Base-by-base conservation (phyloP, 2,113 vertebrate species). In the Carassius carassius region DNA sequence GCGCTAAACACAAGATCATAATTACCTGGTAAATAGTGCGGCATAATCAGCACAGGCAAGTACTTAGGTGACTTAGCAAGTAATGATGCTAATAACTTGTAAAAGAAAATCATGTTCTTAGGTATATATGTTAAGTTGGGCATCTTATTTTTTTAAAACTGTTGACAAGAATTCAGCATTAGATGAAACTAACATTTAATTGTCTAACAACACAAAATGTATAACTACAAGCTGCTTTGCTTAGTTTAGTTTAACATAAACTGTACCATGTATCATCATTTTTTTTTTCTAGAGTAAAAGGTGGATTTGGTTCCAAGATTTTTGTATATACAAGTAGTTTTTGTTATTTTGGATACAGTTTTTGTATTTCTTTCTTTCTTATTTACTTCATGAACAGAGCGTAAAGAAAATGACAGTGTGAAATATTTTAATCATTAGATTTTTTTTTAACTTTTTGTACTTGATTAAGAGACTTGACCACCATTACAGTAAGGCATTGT, bases 1-100 rank as follows among this genome's bases (percentile, higher is more conserved):
- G 17, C 0, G 5, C 65, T 70, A 35, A 69, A 72, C 47, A n/a
- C 17, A 29, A 72, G 29, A 82, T 69, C 25, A 69, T 82, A 82
- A 82, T 82, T 82, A 82, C 8, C 49, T 69, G 65, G 23, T 56
- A 72, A 82, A 82, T 72, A 56, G 80, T 56, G 80, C 80, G 4
- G 21, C 19, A 72, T 82, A 82, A 72, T 82, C 65, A 82, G 78
- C 62, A 81, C 60, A 56, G 25, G 9, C 14, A 78, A 19, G 51
- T 58, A 51, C 41, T 81, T 35, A 78, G 11, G n/a, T 5, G 4
- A 35, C 6, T 56, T 56, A 12, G 29, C 17, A 56, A 72, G 29
- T 37, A n/a, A 56, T 82, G 37, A 35, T 56, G 19, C 17, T 35
- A 47, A 81, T 12, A 47, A 1, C 7, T 72, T 82, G 13, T 54